Evolutionary conservation across 1,140 invertebrate species (phyloP).

Genomic region (Megalopta genalis): DNA sequence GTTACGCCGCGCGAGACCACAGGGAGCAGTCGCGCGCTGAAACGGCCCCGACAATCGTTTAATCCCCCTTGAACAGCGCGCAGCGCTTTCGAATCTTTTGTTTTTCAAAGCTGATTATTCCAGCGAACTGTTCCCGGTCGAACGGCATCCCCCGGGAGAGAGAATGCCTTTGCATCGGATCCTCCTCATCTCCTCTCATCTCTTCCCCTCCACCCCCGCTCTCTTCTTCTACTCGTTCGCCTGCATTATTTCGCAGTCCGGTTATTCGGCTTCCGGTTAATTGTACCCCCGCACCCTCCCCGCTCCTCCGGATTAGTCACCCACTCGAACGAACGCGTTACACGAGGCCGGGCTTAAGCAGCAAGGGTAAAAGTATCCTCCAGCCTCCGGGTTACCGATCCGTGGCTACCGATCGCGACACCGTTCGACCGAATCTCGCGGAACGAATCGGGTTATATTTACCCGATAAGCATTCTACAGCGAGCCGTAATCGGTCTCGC

Average conservation of each 20-base stretch:
- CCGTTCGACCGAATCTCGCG: too few species aligned
- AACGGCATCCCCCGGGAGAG: too few species aligned
- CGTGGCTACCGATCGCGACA: too few species aligned
- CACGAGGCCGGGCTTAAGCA: neutral
- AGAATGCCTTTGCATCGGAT: neutral
- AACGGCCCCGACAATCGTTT: slow-evolving; percentile 15
- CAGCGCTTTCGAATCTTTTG: neutral
- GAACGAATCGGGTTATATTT: too few species aligned
- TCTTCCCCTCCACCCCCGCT: too few species aligned
- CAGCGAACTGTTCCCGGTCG: neutral
- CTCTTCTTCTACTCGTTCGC: too few species aligned
- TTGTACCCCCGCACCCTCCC: neutral
- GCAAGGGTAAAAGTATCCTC: neutral
- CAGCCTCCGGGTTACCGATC: neutral
- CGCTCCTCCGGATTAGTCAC: neutral
- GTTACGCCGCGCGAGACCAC: neutral
- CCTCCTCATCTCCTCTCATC: neutral
- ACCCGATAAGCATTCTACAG: too few species aligned
- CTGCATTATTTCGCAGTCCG: neutral
- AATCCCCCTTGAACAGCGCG: slow-evolving; percentile 4
- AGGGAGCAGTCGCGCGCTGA: neutral
- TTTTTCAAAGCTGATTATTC: neutral
- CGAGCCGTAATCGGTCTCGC: too few species aligned
- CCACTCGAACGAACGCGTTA: neutral
- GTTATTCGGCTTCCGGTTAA: neutral